phyloP scores from a whole-genome alignment of 2,888 invertebrate species.

The Heliconius ismenius region DNA sequence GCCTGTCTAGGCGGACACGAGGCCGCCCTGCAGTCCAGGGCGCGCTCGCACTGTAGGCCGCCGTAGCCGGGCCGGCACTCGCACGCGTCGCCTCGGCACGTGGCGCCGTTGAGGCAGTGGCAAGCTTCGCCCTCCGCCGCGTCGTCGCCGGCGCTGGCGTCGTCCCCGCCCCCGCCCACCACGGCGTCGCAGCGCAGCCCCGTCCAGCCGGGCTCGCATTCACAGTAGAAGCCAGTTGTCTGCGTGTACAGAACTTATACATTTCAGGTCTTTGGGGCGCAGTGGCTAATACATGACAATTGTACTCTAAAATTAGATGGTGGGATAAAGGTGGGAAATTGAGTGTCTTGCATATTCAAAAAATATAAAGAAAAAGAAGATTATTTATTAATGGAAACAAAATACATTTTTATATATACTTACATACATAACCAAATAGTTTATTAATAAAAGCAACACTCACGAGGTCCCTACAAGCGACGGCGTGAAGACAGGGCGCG shows the following conservation, averaged over 20 bases:
- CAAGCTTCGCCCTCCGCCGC: constrained; percentile 60
- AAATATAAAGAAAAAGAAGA: too few relatives aligned
- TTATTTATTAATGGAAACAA: too few relatives aligned
- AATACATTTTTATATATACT: too few relatives aligned
- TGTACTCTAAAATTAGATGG: too few relatives aligned
- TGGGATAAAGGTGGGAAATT: too few relatives aligned
- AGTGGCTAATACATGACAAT: too few relatives aligned
- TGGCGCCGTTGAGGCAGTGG: constrained; percentile 85
- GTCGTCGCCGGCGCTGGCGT: constrained; percentile 43
- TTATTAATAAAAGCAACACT: constrained; percentile 60
- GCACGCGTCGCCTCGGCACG: constrained; percentile 80
- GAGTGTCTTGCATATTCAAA: too few relatives aligned
- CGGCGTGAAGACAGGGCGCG: constrained; percentile 81
- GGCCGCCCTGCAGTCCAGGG: constrained; percentile 84
- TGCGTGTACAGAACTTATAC: constrained; percentile 40
- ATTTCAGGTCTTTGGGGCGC: too few relatives aligned
- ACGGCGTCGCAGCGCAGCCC: constrained; percentile 82
- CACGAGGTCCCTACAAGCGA: constrained; percentile 84
- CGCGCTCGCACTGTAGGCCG: constrained; percentile 84
- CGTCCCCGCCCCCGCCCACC: constrained; percentile 76
- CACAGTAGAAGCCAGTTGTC: constrained; percentile 83
- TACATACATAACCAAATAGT: too few relatives aligned
- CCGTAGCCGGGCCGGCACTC: constrained; percentile 85
- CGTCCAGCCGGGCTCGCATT: constrained; percentile 86
- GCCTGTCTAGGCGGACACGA: constrained; percentile 57